Evolutionary conservation across 2,888 invertebrate genomes (phyloP), one percentile per base, ranked within the genome.

Genomic region (Bhutanitis thaidina): DNA sequence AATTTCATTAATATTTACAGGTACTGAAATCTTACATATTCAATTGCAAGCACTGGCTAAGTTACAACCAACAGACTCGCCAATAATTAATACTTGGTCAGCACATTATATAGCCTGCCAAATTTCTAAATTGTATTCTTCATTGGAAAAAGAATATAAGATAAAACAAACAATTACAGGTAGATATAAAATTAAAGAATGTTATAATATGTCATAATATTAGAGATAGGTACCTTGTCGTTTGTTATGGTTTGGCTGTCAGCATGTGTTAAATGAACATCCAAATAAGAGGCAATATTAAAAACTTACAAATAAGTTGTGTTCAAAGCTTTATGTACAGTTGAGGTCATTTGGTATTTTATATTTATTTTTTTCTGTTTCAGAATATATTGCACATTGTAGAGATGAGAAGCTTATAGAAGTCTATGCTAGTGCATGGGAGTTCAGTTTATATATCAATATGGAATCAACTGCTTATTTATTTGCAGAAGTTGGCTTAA

Each of bases 311-410:
- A n/a, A n/a, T n/a, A n/a, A n/a, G n/a, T n/a, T n/a, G n/a, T n/a
- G n/a, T n/a, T n/a, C n/a, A n/a, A n/a, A n/a, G n/a, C n/a, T n/a
- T n/a, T n/a, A n/a, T n/a, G n/a, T n/a, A n/a, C n/a, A n/a, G n/a
- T n/a, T n/a, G n/a, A n/a, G n/a, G n/a, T n/a, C n/a, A n/a, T n/a
- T n/a, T n/a, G n/a, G n/a, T n/a, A n/a, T n/a, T n/a, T n/a, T n/a
- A n/a, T n/a, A n/a, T n/a, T n/a, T n/a, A n/a, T n/a, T 20, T 20
- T 20, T 49, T 30, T 55, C 54, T 60, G 44, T 88, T 88, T 57
- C 76, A 90, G 90, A 90, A 69, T 88, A 88, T 49, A 71, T 90
- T 34, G 89, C 86, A 3, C 90, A 89, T 54, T 81, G 87, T 57
- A 64, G 86, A 60, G 78, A 88, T 59, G 86, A 85, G 56, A 68